These are phyloP conservation scores for Molanna angustata DNA, from an alignment of 2,888 invertebrate genomes.

Conservation along the genomic window DNA sequence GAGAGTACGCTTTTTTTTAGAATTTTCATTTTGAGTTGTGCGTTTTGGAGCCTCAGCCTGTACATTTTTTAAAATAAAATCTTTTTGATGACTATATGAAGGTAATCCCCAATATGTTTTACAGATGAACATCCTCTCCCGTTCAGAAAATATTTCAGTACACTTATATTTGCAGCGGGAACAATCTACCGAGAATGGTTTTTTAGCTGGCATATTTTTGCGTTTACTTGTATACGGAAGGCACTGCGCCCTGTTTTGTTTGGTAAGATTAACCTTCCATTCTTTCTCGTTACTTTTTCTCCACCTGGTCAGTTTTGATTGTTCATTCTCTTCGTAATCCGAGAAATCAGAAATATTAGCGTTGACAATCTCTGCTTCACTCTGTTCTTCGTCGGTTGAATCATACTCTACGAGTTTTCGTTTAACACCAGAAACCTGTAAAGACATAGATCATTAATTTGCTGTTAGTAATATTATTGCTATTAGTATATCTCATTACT, in stretches of 20 bases:
- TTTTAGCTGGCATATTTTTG: not conserved
- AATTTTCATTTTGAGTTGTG: not conserved
- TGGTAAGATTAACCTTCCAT: not conserved
- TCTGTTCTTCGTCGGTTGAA: too few species aligned
- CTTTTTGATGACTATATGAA: not conserved
- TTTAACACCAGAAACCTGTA: too few species aligned
- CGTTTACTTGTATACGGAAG: not conserved
- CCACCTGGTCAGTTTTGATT: not conserved
- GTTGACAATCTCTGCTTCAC: too few species aligned
- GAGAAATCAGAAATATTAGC: too few species aligned
- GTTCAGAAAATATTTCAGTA: not conserved
- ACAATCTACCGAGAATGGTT: not conserved
- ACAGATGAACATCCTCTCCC: not conserved
- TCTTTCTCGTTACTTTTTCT: not conserved
- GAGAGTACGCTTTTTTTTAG: not conserved
- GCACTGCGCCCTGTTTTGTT: not conserved
- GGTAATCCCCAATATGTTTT: not conserved
- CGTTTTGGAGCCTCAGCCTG: not conserved
- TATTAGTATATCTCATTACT: too few species aligned
- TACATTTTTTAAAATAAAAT: conserved; percentile 1
- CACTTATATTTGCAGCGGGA: not conserved
- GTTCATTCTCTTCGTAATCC: too few species aligned
- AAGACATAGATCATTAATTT: too few species aligned
- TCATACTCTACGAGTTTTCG: too few species aligned
- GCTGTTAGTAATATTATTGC: too few species aligned